phyloP scores from a whole-genome alignment of 2,113 vertebrate genomes.

The Phasianus colchicus region DNA sequence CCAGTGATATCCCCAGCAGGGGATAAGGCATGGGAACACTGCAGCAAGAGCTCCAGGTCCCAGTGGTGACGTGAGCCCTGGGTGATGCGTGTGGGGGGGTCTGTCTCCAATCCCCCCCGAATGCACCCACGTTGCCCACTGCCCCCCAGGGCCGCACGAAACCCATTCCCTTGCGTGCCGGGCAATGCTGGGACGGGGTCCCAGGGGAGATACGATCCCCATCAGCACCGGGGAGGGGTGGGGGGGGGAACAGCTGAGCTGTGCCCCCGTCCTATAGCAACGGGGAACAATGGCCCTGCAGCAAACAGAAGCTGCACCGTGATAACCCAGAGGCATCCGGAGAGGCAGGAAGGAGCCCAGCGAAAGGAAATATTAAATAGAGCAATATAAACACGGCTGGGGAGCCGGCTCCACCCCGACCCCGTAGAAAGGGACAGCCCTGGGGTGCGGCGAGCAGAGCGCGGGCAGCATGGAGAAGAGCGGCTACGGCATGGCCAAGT shows the following conservation, averaged over 20 bases:
- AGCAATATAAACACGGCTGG: slow-evolving; percentile 64
- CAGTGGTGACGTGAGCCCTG: background rate
- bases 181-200: rapidly evolving
- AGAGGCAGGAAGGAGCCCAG: slow-evolving; percentile 78
- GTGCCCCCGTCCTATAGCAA: background rate
- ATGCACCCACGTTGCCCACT: background rate
- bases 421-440: background rate
- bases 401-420: background rate
- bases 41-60: rapidly evolving
- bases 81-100: background rate
- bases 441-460: background rate
- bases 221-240: background rate
- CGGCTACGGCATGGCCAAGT: slow-evolving; percentile 81
- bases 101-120: background rate
- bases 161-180: rapidly evolving
- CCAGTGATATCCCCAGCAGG: too few relatives aligned
- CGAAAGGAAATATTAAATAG: slow-evolving; percentile 74
- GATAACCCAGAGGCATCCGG: slow-evolving; percentile 75
- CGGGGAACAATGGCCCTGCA: background rate
- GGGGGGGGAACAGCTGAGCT: background rate
- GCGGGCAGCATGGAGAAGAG: slow-evolving; percentile 80
- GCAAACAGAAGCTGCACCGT: slow-evolving; percentile 51
- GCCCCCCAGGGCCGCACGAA: background rate
- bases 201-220: rapidly evolving
- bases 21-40: background rate